Conservation (phyloP, 2,797 vertebrate genomes). For the Alfaro cultratus region DNA sequence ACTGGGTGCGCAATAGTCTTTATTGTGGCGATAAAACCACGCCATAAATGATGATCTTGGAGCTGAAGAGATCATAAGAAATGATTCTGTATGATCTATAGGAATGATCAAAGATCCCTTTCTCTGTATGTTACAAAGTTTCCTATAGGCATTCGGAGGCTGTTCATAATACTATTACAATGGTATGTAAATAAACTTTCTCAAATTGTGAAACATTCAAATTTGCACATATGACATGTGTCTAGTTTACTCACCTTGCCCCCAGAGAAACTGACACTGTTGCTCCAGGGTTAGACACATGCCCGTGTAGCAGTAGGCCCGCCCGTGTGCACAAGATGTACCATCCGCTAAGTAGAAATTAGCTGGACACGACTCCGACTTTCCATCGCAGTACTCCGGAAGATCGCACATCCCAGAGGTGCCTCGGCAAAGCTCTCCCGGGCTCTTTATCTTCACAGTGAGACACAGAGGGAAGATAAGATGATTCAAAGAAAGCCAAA, state of each 20-base stretch:
- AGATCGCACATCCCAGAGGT: constrained; percentile 89
- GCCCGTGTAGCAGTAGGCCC: constrained; percentile 96
- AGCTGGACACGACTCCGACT: constrained; percentile 89
- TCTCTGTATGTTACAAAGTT: not conserved
- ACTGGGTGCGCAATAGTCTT: no score
- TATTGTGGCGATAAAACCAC: no score
- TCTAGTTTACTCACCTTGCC: constrained; percentile 78
- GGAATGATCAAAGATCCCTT: not conserved
- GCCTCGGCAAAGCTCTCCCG: constrained; percentile 87
- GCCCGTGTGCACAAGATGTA: constrained; percentile 80
- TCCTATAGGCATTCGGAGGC: not conserved
- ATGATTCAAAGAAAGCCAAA: not conserved
- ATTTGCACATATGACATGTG: not conserved
- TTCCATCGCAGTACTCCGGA: constrained; percentile 92
- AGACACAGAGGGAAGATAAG: constrained; percentile 5
- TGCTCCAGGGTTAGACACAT: constrained; percentile 95
- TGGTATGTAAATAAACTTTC: not conserved
- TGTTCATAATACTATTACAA: not conserved
- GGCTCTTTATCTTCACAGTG: constrained; percentile 83
- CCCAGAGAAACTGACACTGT: constrained; percentile 95
- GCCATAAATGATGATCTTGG: not conserved
- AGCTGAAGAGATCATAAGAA: not conserved
- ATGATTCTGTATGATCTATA: not conserved
- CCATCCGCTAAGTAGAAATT: constrained; percentile 95
- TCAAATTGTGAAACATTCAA: not conserved